Evolutionary conservation across 2,888 invertebrate genomes (phyloP).

Genomic region (Leptothorax acervorum): DNA sequence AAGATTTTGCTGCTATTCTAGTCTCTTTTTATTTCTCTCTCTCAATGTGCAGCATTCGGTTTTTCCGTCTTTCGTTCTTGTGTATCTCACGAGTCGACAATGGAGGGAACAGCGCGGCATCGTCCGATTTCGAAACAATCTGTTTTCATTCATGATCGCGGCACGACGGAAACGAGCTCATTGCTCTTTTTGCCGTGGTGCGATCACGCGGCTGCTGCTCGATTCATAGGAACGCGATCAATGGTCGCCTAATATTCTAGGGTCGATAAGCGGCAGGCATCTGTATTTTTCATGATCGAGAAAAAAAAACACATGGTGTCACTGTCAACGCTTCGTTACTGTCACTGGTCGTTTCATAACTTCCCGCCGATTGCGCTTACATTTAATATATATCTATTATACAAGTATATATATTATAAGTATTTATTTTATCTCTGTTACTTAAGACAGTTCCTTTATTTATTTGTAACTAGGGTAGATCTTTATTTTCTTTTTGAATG

Average conservation of each 20-base stretch:
- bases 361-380: background rate
- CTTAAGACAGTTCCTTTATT: background rate
- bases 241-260: conserved; percentile 71
- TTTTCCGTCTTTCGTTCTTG: conserved; percentile 16
- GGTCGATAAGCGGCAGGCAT: conserved; percentile 65
- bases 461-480: background rate
- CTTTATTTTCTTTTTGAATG: background rate
- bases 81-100: conserved; percentile 58
- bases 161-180: conserved; percentile 65
- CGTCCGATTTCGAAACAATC: conserved; percentile 71
- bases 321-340: conserved; percentile 49
- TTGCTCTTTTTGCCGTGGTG: conserved; percentile 36
- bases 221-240: conserved; percentile 69
- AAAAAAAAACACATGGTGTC: conserved; percentile 61
- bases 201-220: conserved; percentile 52
- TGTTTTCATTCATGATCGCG: conserved; percentile 73
- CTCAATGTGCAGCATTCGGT: background rate
- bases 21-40: conserved; percentile 5
- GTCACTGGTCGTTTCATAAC: conserved; percentile 48
- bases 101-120: conserved; percentile 42
- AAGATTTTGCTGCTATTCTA: background rate
- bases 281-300: conserved; percentile 66
- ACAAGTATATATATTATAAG: background rate
- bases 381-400: background rate
- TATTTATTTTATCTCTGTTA: background rate